A percentile compares a stretch with the other conserved stretches of the same genome.
Conservation (phyloP, 2,888 invertebrate species). For the Plutella xylostella region DNA sequence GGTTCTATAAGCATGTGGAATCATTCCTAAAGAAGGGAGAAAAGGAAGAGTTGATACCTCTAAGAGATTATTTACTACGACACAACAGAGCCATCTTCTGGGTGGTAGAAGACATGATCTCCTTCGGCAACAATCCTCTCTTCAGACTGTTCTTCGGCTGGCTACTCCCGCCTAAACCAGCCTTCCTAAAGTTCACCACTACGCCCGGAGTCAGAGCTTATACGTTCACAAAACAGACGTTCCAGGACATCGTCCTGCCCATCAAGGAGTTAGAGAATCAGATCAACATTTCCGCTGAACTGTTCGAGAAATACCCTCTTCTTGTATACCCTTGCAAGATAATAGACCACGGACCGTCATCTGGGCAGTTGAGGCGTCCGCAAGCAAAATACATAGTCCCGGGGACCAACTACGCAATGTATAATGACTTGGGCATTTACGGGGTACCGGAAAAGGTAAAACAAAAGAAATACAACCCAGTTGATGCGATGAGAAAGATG, state of each 20-base stretch:
- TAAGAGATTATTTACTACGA: conserved; percentile 73
- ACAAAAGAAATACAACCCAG: conserved; percentile 72
- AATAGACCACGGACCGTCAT: conserved; percentile 71
- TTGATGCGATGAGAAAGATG: conserved; percentile 75
- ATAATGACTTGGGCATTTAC: conserved; percentile 78
- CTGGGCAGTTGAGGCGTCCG: conserved; percentile 71
- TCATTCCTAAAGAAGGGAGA: conserved; percentile 63
- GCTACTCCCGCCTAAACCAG: conserved; percentile 77
- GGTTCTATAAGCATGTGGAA: conserved; percentile 78
- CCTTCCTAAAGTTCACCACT: conserved; percentile 79
- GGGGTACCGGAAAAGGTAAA: conserved; percentile 76
- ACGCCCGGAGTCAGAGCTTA: conserved; percentile 75
- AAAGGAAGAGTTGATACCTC: conserved; percentile 71
- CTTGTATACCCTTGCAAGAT: conserved; percentile 78
- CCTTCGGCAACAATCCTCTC: conserved; percentile 74
- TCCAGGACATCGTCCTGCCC: conserved; percentile 78
- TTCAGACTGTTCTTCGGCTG: conserved; percentile 75
- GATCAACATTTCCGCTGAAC: conserved; percentile 66
- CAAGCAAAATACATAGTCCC: conserved; percentile 69
- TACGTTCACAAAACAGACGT: conserved; percentile 78
- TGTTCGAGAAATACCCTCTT: conserved; percentile 76
- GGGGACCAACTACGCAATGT: conserved; percentile 76
- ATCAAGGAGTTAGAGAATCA: conserved; percentile 74
- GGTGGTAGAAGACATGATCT: conserved; percentile 79
- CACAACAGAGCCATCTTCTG: conserved; percentile 79